Evolutionary conservation across 2,113 vertebrate genomes (phyloP).

Genomic region (Thamnophis sirtalis): DNA sequence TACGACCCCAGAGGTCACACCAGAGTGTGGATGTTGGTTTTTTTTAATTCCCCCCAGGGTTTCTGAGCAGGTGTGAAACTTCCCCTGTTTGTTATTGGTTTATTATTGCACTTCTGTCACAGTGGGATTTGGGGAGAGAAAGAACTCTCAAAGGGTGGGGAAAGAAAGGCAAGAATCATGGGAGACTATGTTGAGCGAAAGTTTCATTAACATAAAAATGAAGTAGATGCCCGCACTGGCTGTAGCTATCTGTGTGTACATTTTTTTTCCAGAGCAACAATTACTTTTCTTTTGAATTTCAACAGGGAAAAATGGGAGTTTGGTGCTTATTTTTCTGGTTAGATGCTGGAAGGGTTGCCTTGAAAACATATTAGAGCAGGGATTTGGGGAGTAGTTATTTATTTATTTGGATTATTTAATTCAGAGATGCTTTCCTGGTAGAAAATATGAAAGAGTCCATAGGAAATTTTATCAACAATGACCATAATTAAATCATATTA

Average conservation of each 20-base stretch:
- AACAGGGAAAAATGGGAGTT: neutral
- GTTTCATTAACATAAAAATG: constrained; percentile 12
- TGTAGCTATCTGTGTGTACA: no score
- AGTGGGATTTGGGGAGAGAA: constrained; percentile 5
- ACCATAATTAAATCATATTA: neutral
- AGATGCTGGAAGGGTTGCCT: constrained; percentile 44
- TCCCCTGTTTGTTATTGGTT: neutral
- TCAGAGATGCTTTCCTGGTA: neutral
- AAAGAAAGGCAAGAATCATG: neutral
- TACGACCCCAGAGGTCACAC: constrained; percentile 46
- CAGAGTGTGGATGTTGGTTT: constrained; percentile 12
- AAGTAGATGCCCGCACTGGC: neutral
- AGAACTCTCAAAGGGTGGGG: neutral
- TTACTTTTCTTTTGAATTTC: constrained; percentile 48
- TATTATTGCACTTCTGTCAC: constrained; percentile 9
- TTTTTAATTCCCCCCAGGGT: constrained; percentile 18
- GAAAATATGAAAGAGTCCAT: neutral
- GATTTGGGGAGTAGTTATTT: constrained; percentile 4
- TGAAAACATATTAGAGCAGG: constrained; percentile 51
- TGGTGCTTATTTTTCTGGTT: constrained; percentile 9
- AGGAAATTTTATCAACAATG: neutral
- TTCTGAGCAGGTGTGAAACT: constrained; percentile 44
- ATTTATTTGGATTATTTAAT: neutral
- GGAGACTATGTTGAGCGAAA: neutral
- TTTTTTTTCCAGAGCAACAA: constrained; percentile 34